phyloP scores from a whole-genome alignment of 2,888 invertebrate genomes.

The Aleiodes testaceus region DNA sequence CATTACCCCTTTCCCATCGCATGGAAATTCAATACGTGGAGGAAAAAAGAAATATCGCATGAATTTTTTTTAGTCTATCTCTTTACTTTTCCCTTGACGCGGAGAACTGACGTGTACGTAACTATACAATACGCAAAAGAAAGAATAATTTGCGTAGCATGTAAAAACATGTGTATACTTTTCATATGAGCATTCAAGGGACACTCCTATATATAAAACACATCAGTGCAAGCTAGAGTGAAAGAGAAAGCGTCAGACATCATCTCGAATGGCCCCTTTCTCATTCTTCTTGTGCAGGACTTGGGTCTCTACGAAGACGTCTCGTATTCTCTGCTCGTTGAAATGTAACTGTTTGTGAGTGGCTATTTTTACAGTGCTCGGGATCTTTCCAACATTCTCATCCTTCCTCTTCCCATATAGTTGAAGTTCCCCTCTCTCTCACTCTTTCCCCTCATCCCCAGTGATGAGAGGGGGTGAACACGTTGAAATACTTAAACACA shows the following conservation, averaged over 20 bases:
- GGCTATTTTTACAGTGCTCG: slow-evolving; percentile 54
- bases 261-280: slow-evolving; percentile 66
- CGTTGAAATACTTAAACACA: slow-evolving; percentile 72
- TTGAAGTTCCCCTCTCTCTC: not conserved
- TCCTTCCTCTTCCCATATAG: slow-evolving; percentile 35
- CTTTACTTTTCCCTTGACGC: too few relatives aligned
- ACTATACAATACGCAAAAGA: not conserved
- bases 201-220: slow-evolving; percentile 25
- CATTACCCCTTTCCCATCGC: too few relatives aligned
- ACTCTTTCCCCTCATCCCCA: slow-evolving; percentile 3
- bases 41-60: too few relatives aligned
- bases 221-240: slow-evolving; percentile 28
- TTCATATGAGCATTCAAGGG: slow-evolving; percentile 25
- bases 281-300: not conserved
- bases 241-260: slow-evolving; percentile 59
- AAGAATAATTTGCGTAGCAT: slow-evolving; percentile 32
- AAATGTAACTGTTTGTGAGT: slow-evolving; percentile 49
- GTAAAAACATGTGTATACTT: slow-evolving; percentile 28
- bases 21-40: too few relatives aligned
- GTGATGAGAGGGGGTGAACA: slow-evolving; percentile 59
- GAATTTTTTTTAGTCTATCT: too few relatives aligned
- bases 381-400: slow-evolving; percentile 62
- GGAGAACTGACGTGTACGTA: too few relatives aligned
- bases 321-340: slow-evolving; percentile 24
- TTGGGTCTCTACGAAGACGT: too few relatives aligned